Conservation (phyloP, 1,140 invertebrate species). For the Drosophila chauvacae region DNA sequence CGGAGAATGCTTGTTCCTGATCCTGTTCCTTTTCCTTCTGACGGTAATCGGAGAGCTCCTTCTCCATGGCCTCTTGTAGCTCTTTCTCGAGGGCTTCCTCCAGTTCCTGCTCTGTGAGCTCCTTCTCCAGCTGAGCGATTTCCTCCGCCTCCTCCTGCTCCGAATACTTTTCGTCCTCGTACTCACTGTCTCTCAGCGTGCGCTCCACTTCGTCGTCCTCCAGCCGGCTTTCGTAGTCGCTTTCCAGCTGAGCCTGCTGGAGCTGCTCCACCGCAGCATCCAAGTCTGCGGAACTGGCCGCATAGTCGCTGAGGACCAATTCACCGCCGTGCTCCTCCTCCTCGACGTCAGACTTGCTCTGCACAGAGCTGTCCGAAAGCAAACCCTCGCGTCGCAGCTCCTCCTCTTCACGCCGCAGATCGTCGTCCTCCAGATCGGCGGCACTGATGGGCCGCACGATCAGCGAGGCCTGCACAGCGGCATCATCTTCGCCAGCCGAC, state of each 20-base stretch:
- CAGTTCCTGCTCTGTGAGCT: constrained; percentile 62
- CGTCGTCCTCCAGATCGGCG: constrained; percentile 72
- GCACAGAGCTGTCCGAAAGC: constrained; percentile 84
- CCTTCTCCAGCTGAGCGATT: constrained; percentile 25
- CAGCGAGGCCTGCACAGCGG: constrained; percentile 86
- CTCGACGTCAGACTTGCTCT: constrained; percentile 84
- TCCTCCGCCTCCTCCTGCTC: constrained; percentile 53
- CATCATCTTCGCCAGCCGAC: constrained; percentile 83
- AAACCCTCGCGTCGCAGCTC: constrained; percentile 73
- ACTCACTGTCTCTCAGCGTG: constrained; percentile 68
- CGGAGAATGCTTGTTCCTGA: constrained; percentile 26
- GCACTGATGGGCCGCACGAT: constrained; percentile 85
- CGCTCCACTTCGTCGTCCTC: constrained; percentile 76
- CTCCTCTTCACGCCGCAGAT: constrained; percentile 72
- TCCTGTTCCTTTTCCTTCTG: constrained; percentile 43
- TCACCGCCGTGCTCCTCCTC: constrained; percentile 58
- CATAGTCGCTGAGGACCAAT: constrained; percentile 67
- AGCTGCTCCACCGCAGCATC: constrained; percentile 70
- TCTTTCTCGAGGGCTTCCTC: constrained; percentile 68
- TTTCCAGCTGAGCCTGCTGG: constrained; percentile 65
- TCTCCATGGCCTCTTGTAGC: constrained; percentile 65
- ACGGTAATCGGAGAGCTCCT: constrained; percentile 61
- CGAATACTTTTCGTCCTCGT: constrained; percentile 61
- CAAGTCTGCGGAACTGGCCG: constrained; percentile 68
- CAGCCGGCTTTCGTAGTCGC: constrained; percentile 70